Evolutionary conservation across 37 sponge, comb jelly and placozoan species (phyloP).

Genomic region (Cladorhizidae sp.): DNA sequence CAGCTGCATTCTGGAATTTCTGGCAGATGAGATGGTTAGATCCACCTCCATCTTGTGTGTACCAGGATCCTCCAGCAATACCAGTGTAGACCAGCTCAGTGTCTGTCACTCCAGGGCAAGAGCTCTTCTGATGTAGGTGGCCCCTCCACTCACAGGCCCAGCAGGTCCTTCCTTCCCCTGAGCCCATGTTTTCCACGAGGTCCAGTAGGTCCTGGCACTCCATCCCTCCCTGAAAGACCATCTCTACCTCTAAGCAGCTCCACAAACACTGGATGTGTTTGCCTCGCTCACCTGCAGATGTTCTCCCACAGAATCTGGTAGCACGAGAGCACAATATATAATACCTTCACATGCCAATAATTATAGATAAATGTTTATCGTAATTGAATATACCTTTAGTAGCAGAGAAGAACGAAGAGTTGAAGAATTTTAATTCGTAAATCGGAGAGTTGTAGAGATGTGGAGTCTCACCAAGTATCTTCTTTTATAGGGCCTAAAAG

Average conservation of each 20-base stretch:
- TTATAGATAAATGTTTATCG: no score
- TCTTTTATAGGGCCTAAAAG: no score
- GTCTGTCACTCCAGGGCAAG: slow-evolving; percentile 16
- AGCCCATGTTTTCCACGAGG: slow-evolving; percentile 1
- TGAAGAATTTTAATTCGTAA: no score
- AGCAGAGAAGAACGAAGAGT: no score
- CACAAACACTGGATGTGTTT: slow-evolving; percentile 7
- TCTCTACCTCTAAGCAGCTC: slow-evolving; percentile 6
- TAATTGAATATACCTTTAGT: no score
- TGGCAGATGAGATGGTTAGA: slow-evolving; percentile 24
- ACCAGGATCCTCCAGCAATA: slow-evolving; percentile 15
- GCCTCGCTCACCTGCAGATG: background rate
- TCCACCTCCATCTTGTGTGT: slow-evolving; percentile 49
- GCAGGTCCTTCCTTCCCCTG: slow-evolving; percentile 13
- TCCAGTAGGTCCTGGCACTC: background rate
- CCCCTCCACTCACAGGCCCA: slow-evolving; percentile 29
- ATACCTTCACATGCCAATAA: no score
- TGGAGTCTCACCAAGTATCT: no score
- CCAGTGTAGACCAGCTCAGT: slow-evolving; percentile 37
- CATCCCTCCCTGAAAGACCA: slow-evolving; percentile 18
- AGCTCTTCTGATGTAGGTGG: slow-evolving; percentile 10
- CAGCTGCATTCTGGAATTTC: slow-evolving; percentile 15
- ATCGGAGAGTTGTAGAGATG: no score
- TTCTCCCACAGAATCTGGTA: slow-evolving; percentile 6
- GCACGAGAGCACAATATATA: no score